A percentile compares a stretch with the other conserved stretches of the same genome.
Evolutionary conservation across 1,140 invertebrate species (phyloP).

Genomic region (Platorchestia sp.): DNA sequence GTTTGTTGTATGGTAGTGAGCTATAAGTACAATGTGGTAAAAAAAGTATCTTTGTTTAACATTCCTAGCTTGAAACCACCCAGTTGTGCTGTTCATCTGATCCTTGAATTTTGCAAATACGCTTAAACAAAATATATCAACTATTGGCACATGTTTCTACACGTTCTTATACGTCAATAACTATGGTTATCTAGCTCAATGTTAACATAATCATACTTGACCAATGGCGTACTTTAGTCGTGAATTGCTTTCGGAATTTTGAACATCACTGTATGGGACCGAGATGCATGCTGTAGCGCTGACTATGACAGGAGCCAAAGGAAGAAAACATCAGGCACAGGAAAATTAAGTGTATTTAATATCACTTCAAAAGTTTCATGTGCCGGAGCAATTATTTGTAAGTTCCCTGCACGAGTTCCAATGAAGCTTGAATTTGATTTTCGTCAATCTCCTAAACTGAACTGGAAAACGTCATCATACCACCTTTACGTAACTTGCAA

Average conservation of each 20-base stretch:
- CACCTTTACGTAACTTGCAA: background rate
- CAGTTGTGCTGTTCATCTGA: background rate
- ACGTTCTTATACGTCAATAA: background rate
- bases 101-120: background rate
- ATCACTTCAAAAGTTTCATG: constrained; percentile 35
- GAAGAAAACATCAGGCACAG: constrained; percentile 26
- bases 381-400: constrained; percentile 42
- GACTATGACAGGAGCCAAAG: background rate
- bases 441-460: background rate
- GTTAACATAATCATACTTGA: background rate
- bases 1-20: background rate
- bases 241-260: background rate
- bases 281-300: background rate
- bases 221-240: background rate
- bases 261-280: background rate
- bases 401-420: background rate
- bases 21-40: background rate
- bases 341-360: constrained; percentile 46
- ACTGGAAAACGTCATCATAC: background rate
- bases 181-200: background rate
- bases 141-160: background rate
- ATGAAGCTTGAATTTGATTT: constrained; percentile 1
- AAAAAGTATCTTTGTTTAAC: background rate
- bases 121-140: background rate
- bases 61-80: background rate